Evolutionary conservation across 1,140 invertebrate species (phyloP).

Genomic region (Plectrocnemia conspersa): DNA sequence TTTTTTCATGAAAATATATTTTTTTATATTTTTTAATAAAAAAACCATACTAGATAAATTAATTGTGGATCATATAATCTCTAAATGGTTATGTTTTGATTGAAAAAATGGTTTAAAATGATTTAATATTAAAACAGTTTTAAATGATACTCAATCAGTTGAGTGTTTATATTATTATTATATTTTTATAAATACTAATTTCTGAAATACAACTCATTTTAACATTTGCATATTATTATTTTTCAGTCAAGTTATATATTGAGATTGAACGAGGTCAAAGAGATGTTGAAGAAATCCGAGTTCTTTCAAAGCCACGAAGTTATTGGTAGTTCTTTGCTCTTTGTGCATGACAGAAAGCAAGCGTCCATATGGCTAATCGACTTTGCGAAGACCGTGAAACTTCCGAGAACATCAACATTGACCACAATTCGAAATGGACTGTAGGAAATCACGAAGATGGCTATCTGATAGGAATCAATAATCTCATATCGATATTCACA

Average conservation of each 20-base stretch:
- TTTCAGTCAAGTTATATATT: slow-evolving; percentile 78
- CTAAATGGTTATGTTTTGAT: no score
- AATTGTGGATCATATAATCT: no score
- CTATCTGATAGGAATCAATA: slow-evolving; percentile 90
- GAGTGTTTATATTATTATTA: no score
- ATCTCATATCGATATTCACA: slow-evolving; percentile 84
- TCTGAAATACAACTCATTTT: no score
- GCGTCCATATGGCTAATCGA: slow-evolving; percentile 97
- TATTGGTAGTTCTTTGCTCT: slow-evolving; percentile 94
- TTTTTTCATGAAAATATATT: no score
- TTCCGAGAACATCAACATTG: slow-evolving; percentile 73
- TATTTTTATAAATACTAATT: no score
- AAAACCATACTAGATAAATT: no score
- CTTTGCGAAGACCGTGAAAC: slow-evolving; percentile 89
- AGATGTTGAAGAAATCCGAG: slow-evolving; percentile 72
- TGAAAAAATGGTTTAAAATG: no score
- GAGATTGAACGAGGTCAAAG: slow-evolving; percentile 76
- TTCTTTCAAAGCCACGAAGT: slow-evolving; percentile 91
- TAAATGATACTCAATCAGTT: no score
- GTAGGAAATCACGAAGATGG: slow-evolving; percentile 99
- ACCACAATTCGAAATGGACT: slow-evolving; percentile 81
- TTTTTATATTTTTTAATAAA: no score
- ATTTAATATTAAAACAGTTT: no score
- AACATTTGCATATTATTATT: slow-evolving; percentile 35
- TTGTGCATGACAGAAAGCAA: slow-evolving; percentile 86